Base-by-base conservation (phyloP, 2,113 vertebrate genomes). In the Menidia beryllina region DNA sequence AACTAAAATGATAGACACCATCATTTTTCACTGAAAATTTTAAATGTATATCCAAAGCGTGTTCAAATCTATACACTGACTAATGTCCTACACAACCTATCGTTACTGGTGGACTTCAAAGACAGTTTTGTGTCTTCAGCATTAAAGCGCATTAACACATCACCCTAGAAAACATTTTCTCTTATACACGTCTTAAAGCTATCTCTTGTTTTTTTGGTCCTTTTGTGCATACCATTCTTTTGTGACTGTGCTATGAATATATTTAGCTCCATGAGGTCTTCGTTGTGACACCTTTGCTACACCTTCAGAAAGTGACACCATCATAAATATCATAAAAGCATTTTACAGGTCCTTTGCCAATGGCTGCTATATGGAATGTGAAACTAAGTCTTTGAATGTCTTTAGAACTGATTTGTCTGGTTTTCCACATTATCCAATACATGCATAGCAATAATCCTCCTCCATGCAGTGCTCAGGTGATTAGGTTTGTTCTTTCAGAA, bases 401-500 rank as follows among this genome's bases (percentile, higher is more conserved):
- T 34, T 34, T 34, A 6, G 7, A 34, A 34, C 30, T 34, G 30
- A 34, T 34, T 34, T n/a, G n/a, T 3, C 30, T 8, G 7, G 30
- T 8, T 34, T 8, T 34, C 10, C 10, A 34, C 30, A 34, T 34
- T 34, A 34, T 30, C 30, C 30, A 34, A 34, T 62, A 57, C 34
- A 34, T 34, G 56, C 25, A 21, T 58, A 26, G 1, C n/a, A 15
- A 36, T 47, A 43, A 58, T 54, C n/a, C 17, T 51, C 50, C 9
- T 17, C 20, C 49, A 69, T 53, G 15, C 9, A 36, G 11, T 6
- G 39, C 13, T 64, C 19, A 19, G 49, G 47, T 73, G 43, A 51
- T 38, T 58, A 21, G 21, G 3, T 56, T 60, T 56, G 50, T 61
- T 57, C 15, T 48, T 59, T 64, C 23, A 26, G 25, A 19, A 26